Percentiles rank a stretch among this genome's conserved stretches.
These are phyloP conservation scores for Stigmatopora argus DNA, from an alignment of 2,113 vertebrate genomes.

Conservation along the genomic window DNA sequence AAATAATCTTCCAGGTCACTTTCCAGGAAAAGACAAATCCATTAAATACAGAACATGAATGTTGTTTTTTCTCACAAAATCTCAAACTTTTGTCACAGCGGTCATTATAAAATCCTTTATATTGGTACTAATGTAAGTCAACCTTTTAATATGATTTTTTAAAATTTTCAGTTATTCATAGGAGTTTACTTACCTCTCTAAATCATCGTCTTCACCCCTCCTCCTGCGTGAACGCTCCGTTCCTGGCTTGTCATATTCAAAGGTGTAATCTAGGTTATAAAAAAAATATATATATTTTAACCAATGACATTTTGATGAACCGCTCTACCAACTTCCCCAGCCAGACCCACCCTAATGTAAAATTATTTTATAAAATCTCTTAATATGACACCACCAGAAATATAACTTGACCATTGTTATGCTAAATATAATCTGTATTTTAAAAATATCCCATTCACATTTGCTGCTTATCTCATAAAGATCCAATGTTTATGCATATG, in stretches of 20 bases:
- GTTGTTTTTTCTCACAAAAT: neutral
- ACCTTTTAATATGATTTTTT: neutral
- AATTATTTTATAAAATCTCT: no score
- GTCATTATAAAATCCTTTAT: neutral
- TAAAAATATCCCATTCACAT: no score
- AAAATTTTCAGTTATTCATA: neutral
- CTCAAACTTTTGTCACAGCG: neutral
- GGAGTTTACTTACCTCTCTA: constrained; percentile 79
- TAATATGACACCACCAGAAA: no score
- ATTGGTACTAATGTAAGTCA: neutral
- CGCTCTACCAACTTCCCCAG: no score
- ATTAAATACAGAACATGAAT: neutral
- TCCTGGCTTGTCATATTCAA: constrained; percentile 95
- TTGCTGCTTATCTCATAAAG: no score
- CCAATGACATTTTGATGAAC: no score
- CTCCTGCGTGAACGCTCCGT: constrained; percentile 90
- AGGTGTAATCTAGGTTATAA: constrained; percentile 80
- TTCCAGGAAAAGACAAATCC: constrained; percentile 27
- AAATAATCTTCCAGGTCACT: constrained; percentile 95
- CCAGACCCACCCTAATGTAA: no score
- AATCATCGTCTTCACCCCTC: constrained; percentile 83
- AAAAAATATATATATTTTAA: constrained; percentile 4
- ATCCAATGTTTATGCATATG: no score
- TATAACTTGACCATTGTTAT: no score
- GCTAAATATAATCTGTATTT: no score